Evolutionary conservation across 2,797 vertebrate species (phyloP).

Genomic region (Cyclura pinguis): DNA sequence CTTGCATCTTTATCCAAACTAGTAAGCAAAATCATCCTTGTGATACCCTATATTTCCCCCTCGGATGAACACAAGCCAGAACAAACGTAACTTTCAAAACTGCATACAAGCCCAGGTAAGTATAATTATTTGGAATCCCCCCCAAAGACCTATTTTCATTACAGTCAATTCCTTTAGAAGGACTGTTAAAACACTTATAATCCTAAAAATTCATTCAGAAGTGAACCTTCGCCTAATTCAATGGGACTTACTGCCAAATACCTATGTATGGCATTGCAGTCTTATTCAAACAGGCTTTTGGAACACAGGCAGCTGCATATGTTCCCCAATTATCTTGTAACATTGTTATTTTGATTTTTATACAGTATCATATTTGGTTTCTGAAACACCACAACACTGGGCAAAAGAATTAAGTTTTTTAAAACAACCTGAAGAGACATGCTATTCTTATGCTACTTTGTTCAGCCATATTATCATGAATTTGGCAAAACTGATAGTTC

Average conservation of each 20-base stretch:
- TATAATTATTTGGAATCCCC: background rate
- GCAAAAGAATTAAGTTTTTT: background rate
- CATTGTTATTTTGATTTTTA: background rate
- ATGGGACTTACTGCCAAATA: background rate
- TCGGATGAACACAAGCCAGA: background rate
- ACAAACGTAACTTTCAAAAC: background rate
- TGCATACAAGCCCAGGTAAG: background rate
- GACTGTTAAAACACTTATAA: background rate
- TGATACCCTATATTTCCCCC: background rate
- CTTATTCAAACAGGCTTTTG: background rate
- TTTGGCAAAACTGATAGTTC: background rate
- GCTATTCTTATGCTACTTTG: background rate
- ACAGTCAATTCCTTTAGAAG: background rate
- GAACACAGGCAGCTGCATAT: background rate
- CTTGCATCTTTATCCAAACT: background rate
- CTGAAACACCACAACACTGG: background rate
- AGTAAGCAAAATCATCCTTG: background rate
- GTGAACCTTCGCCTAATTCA: background rate
- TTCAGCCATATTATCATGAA: background rate
- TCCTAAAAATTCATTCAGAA: background rate
- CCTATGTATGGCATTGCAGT: background rate
- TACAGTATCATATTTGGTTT: background rate
- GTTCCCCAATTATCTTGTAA: background rate
- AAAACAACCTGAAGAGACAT: background rate
- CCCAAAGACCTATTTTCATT: background rate